Base-by-base conservation (phyloP, 2,888 invertebrate species). In the Tubiluchus corallicola region DNA sequence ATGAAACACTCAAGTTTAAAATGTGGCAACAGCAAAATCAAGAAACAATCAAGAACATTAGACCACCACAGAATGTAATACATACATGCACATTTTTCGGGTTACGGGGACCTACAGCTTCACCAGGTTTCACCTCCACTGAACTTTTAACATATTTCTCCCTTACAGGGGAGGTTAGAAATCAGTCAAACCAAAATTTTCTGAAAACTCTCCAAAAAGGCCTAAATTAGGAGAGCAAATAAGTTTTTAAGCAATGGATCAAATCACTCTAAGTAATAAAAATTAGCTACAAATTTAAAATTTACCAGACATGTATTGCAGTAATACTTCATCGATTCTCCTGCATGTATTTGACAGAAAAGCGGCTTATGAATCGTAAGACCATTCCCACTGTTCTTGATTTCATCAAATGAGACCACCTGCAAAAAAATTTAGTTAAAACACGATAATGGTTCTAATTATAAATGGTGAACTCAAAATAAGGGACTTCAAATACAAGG, bases 351-450 rank as follows among this genome's bases (percentile, higher is more conserved):
- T 45, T 74, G 72, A 63, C 90, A 90, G 60, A 79, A 79, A 47
- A 90, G 75, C 37, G 87, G 85, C 64, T 84, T 85, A 59, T 87
- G 87, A 52, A 88, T 78, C 43, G 82, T 79, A 51, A 82, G 71
- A 55, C 79, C 78, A 59, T 81, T 77, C 55, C 77, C 77, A 21
- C 69, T 67, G 51, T 79, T 78, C 55, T 78, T 76, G 60, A 87
- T 71, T 53, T 85, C 84, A 57, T 87, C 87, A 59, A 90, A 77
- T 38, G 81, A 78, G 43, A 87, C 77, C 37, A 88, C 88, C 64
- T 80, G 45, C 2, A 53, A 51, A 20, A 1, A 16, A 17, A 43
- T 37, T n/a, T n/a, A n/a, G n/a, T n/a, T n/a, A n/a, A n/a, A 3
- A 37, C 42, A 3, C 4, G 3, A 3, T 39, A 29, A n/a, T 44